These are phyloP conservation scores for Poeciliopsis turrubarensis DNA, from an alignment of 2,113 vertebrate species.

Conservation along the genomic window DNA sequence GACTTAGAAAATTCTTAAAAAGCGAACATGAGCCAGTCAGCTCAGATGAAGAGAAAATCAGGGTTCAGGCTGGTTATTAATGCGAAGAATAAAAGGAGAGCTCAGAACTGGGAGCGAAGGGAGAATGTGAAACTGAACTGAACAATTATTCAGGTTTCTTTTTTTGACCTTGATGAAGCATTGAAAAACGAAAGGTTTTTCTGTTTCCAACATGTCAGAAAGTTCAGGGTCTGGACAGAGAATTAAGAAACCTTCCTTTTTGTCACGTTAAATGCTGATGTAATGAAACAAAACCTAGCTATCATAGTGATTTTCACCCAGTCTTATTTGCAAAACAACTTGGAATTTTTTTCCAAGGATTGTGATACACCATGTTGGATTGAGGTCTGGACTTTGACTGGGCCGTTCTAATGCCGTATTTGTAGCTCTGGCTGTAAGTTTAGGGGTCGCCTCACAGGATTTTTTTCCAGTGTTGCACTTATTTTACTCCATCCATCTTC, in stretches of 20 bases:
- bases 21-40: slow-evolving; percentile 39
- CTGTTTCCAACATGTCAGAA: not conserved
- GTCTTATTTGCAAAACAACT: not conserved
- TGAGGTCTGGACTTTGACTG: not conserved
- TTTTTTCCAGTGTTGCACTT: too few species aligned
- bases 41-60: slow-evolving; percentile 29
- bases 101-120: slow-evolving; percentile 14
- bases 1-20: slow-evolving; percentile 34
- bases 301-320: not conserved
- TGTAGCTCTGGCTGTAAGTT: too few species aligned
- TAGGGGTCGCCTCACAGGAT: too few species aligned
- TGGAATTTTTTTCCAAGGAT: not conserved
- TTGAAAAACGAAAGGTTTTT: not conserved
- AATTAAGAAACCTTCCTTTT: not conserved
- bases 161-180: not conserved
- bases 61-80: slow-evolving; percentile 37
- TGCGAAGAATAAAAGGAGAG: slow-evolving; percentile 38
- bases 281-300: too few species aligned
- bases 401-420: too few species aligned
- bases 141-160: not conserved
- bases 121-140: not conserved
- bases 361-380: not conserved
- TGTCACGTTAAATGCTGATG: not conserved
- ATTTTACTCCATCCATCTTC: too few species aligned
- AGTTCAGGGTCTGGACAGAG: not conserved